Percentiles rank a stretch among this genome's conserved stretches.
Conservation (phyloP, 2,888 invertebrate genomes). For the Atethmia centrago region DNA sequence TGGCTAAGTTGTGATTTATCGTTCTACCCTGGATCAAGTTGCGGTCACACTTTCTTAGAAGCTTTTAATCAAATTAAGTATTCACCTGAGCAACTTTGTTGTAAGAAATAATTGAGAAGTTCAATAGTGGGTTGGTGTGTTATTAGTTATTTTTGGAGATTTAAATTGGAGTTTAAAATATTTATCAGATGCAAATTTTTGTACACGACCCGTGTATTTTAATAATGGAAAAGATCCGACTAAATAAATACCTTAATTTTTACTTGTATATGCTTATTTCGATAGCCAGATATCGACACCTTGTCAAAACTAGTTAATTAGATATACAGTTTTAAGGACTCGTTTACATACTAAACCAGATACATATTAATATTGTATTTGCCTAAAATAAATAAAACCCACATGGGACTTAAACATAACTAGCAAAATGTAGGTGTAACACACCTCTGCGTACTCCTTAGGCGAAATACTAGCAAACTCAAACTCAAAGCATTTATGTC, state of each 20-base stretch:
- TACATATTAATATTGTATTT: no score
- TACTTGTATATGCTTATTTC: no score
- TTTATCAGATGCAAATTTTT: neutral
- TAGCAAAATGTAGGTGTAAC: neutral
- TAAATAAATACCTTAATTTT: no score
- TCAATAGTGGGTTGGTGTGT: constrained; percentile 3
- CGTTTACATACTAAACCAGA: neutral
- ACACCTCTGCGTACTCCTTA: no score
- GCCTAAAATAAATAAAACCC: neutral
- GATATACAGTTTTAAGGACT: neutral
- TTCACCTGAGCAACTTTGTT: constrained; percentile 67
- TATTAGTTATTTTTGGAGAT: constrained; percentile 11
- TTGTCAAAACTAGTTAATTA: neutral
- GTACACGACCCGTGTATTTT: neutral
- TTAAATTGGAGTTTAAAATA: neutral
- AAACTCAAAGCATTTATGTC: no score
- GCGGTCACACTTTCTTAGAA: constrained; percentile 77
- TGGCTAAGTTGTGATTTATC: constrained; percentile 87
- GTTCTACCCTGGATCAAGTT: constrained; percentile 69
- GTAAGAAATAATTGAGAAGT: constrained; percentile 53
- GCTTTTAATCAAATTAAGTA: constrained; percentile 80
- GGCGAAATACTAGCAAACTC: neutral
- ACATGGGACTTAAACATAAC: no score
- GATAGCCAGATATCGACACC: no score
- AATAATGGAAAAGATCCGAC: neutral